A percentile compares a stretch with the other conserved stretches of the same genome.
These are phyloP conservation scores for Peromyscus attwateri DNA, from an alignment of 2,797 vertebrate species.

Conservation along the genomic window DNA sequence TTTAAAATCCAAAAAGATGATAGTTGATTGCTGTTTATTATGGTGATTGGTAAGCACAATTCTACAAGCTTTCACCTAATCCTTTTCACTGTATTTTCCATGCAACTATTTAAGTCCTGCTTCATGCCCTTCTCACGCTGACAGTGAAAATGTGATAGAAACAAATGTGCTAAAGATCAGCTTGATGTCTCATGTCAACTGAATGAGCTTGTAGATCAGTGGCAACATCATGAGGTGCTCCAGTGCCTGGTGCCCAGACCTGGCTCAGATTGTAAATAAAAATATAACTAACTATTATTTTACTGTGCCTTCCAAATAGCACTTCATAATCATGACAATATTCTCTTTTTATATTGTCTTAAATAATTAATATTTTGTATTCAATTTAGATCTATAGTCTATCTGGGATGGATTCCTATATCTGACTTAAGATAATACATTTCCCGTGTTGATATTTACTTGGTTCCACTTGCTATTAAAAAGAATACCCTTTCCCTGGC, in stretches of 20 bases:
- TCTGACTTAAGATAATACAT: not conserved
- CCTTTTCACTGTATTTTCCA: not conserved
- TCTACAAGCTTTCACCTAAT: not conserved
- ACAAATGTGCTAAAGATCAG: not conserved
- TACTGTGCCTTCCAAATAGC: not conserved
- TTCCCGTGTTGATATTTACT: not conserved
- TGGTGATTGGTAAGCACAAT: not conserved
- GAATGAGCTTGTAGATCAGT: not conserved
- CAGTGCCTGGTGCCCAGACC: not conserved
- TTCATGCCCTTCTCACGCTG: not conserved
- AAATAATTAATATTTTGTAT: not conserved
- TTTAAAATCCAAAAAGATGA: slow-evolving; percentile 10
- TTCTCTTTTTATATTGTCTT: not conserved
- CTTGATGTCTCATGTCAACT: not conserved
- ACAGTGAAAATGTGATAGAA: not conserved
- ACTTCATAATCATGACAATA: not conserved
- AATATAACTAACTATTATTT: not conserved
- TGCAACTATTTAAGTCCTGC: not conserved
- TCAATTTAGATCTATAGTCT: not conserved
- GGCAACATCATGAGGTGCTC: not conserved
- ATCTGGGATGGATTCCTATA: not conserved
- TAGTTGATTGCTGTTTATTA: not conserved
- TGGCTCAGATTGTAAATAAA: not conserved
- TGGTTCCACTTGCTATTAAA: not conserved
- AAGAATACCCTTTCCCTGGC: not conserved